phyloP scores from a whole-genome alignment of 1,140 invertebrate genomes.

The Tetragnatha versicolor region DNA sequence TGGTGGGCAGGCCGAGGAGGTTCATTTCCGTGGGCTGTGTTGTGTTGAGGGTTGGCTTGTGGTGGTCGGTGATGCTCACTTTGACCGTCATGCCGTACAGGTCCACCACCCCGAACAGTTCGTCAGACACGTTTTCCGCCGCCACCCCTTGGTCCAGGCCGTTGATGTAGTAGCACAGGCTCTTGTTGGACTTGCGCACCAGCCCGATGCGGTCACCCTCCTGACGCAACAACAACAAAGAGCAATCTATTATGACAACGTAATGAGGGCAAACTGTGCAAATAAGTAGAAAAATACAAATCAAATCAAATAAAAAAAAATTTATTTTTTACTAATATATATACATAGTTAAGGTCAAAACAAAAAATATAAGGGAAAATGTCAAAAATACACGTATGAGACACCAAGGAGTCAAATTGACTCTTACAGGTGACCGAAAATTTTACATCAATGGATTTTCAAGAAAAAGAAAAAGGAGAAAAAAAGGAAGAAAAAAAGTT shows the following conservation, averaged over 20 bases:
- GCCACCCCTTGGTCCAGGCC: slow-evolving; percentile 89
- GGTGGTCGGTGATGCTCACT: slow-evolving; percentile 78
- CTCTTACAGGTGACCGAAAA: too few species aligned
- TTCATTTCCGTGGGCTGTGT: slow-evolving; percentile 15
- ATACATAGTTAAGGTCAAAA: too few species aligned
- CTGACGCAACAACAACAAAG: slow-evolving; percentile 62
- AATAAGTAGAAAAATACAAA: not conserved
- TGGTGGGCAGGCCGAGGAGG: too few species aligned
- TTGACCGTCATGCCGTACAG: slow-evolving; percentile 90
- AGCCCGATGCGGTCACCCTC: slow-evolving; percentile 92
- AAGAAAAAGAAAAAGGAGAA: not conserved
- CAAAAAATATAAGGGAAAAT: too few species aligned
- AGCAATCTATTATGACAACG: too few species aligned
- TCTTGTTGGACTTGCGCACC: slow-evolving; percentile 83
- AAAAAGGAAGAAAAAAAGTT: not conserved
- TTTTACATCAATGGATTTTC: too few species aligned
- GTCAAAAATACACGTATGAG: too few species aligned
- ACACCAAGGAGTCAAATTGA: too few species aligned
- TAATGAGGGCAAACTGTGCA: too few species aligned
- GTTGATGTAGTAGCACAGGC: slow-evolving; percentile 87
- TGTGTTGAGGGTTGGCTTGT: slow-evolving; percentile 16
- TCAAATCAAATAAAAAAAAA: not conserved
- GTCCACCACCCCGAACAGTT: slow-evolving; percentile 90
- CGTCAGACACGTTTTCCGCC: slow-evolving; percentile 85
- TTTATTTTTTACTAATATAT: too few species aligned